These are phyloP conservation scores for Galeopsomyia nigrocyanea DNA, from an alignment of 2,888 invertebrate genomes.

Conservation along the genomic window DNA sequence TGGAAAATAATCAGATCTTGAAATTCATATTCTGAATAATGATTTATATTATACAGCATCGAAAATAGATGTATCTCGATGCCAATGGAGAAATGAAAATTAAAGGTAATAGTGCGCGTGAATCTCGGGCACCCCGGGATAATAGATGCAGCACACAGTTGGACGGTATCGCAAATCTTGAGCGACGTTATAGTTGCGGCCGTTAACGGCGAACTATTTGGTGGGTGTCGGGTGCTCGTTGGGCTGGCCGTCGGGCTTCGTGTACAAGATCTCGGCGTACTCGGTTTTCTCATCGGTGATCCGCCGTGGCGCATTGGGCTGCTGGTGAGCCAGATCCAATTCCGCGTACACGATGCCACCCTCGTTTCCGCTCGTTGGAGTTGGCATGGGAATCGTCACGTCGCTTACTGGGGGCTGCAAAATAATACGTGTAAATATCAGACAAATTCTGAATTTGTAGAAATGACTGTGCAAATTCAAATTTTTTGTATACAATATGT, in stretches of 20 bases:
- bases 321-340: constrained; percentile 63
- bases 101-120: too few relatives aligned
- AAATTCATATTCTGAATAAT: too few relatives aligned
- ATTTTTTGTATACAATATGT: too few relatives aligned
- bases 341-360: constrained; percentile 65
- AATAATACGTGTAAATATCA: too few relatives aligned
- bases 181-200: neutral
- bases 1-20: too few relatives aligned
- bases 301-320: constrained; percentile 56
- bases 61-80: too few relatives aligned
- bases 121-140: too few relatives aligned
- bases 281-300: constrained; percentile 78
- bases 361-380: constrained; percentile 24
- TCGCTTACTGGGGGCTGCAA: constrained; percentile 26
- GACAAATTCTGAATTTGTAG: too few relatives aligned
- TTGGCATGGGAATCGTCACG: constrained; percentile 12
- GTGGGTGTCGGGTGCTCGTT: constrained; percentile 44
- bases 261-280: constrained; percentile 87
- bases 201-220: constrained; percentile 51
- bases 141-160: too few relatives aligned
- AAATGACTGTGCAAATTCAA: neutral
- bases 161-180: neutral
- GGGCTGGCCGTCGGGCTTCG: constrained; percentile 69
- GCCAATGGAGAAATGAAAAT: too few relatives aligned
- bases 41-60: too few relatives aligned